These are phyloP conservation scores for Staurois parvus DNA, from an alignment of 2,797 vertebrate genomes.

Conservation along the genomic window DNA sequence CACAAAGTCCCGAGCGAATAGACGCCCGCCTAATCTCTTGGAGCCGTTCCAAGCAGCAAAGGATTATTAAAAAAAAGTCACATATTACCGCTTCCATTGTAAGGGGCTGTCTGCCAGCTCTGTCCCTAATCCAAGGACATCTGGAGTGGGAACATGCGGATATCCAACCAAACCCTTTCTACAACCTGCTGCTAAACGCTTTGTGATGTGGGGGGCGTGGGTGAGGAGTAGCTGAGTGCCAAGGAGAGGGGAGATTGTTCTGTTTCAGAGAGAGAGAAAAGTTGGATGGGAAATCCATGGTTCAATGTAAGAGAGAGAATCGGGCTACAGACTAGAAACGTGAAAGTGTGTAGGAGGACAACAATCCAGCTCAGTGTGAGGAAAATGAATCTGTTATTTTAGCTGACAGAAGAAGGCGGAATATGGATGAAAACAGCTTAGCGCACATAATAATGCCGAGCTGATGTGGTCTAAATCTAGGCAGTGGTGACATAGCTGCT, in stretches of 20 bases:
- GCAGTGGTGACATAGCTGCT: too few relatives aligned
- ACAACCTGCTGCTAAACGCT: constrained; percentile 41
- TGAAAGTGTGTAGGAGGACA: not conserved
- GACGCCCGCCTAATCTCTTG: constrained; percentile 29
- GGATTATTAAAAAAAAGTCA: constrained; percentile 31
- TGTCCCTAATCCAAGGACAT: constrained; percentile 26
- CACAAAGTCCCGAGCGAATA: constrained; percentile 10
- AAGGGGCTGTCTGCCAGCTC: constrained; percentile 15
- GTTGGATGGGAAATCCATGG: not conserved
- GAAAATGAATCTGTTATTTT: not conserved
- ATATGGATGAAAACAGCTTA: too few relatives aligned
- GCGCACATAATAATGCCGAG: too few relatives aligned
- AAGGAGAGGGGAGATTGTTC: constrained; percentile 1
- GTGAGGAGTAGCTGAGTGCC: constrained; percentile 17
- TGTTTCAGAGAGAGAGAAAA: not conserved
- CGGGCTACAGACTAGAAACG: not conserved
- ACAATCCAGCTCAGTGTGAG: not conserved
- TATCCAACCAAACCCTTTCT: constrained; percentile 5
- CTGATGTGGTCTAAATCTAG: too few relatives aligned
- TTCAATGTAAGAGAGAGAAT: not conserved
- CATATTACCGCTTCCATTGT: constrained; percentile 29
- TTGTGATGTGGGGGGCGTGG: constrained; percentile 32
- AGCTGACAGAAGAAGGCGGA: not conserved
- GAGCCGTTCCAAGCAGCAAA: constrained; percentile 6
- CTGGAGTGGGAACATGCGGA: constrained; percentile 42